phyloP scores from a whole-genome alignment of 2,888 invertebrate genomes.

The Deilephila elpenor region DNA sequence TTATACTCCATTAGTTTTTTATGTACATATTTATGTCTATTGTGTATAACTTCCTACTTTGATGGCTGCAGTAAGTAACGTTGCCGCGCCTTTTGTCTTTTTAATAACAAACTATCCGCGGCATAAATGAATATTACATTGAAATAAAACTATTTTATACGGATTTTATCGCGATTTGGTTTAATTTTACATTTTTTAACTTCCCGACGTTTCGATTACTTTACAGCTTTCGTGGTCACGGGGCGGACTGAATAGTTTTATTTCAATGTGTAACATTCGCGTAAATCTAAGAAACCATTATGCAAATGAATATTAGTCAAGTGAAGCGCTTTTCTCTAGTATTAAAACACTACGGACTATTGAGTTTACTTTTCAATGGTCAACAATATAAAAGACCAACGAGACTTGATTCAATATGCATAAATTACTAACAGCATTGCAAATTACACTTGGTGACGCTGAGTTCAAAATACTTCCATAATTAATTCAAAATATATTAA shows the following conservation, averaged over 20 bases:
- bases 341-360: not conserved
- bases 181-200: no score
- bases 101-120: not conserved
- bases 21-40: not conserved
- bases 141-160: no score
- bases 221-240: no score
- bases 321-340: not conserved
- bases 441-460: not conserved
- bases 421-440: not conserved
- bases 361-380: not conserved
- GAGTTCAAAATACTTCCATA: not conserved
- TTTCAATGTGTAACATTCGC: no score
- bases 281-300: no score
- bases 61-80: not conserved
- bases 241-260: no score
- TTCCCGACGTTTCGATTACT: no score
- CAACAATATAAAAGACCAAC: not conserved
- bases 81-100: not conserved
- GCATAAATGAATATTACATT: not conserved
- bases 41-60: not conserved
- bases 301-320: conserved; percentile 3
- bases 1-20: not conserved
- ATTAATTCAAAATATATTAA: not conserved
- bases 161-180: no score
- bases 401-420: not conserved